phyloP scores from a whole-genome alignment of 2,888 invertebrate genomes.

The Plutella xylostella region DNA sequence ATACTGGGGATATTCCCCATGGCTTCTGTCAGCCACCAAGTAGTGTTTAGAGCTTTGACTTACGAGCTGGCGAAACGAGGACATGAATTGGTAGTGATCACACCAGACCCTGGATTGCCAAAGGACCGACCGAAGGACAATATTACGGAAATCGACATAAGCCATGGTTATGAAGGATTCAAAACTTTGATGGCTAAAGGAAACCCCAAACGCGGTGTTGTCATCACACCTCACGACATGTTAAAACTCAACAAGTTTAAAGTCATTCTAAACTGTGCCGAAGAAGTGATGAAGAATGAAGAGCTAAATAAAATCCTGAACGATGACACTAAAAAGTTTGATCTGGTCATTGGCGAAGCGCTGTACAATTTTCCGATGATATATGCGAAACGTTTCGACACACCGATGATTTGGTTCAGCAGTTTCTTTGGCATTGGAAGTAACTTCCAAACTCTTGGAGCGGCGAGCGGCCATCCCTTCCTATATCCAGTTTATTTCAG shows the following conservation, averaged over 20 bases:
- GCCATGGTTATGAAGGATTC: neutral
- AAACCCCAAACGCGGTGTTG: neutral
- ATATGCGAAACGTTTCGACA: neutral
- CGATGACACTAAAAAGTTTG: slow-evolving; percentile 2
- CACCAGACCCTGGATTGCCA: neutral
- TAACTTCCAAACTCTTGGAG: neutral
- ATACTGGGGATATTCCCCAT: neutral
- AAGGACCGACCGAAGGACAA: neutral
- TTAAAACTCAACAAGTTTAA: neutral
- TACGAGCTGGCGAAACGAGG: slow-evolving; percentile 1
- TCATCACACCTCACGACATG: neutral
- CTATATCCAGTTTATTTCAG: neutral
- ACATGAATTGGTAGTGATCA: neutral
- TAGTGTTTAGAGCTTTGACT: neutral
- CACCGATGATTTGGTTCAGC: slow-evolving; percentile 1
- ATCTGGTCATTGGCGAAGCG: slow-evolving; percentile 1
- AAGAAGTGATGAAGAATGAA: neutral
- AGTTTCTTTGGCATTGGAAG: neutral
- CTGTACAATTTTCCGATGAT: neutral
- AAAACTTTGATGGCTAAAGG: neutral
- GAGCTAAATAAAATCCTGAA: neutral
- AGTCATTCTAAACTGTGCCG: neutral
- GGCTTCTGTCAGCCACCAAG: neutral
- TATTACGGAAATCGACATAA: slow-evolving; percentile 1
- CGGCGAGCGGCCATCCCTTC: neutral